phyloP scores from a whole-genome alignment of 2,113 vertebrate genomes.

The Anarrhichthys ocellatus region DNA sequence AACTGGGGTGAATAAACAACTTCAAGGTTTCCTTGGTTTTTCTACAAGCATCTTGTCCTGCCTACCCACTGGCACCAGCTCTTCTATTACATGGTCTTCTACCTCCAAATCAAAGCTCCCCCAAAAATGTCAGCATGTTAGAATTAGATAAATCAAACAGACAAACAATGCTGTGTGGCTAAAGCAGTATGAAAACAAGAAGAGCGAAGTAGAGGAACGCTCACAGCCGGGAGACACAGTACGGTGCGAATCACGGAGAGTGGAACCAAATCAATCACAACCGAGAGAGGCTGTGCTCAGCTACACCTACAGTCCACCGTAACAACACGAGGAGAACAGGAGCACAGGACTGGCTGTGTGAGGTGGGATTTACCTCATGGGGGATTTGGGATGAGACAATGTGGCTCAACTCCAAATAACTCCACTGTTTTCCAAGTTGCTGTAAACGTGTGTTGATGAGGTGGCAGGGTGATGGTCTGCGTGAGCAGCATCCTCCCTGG shows the following conservation, averaged over 20 bases:
- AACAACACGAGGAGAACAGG: conserved; percentile 25
- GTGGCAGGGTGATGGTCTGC: conserved; percentile 52
- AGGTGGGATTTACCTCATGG: conserved; percentile 34
- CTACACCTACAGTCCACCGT: conserved; percentile 37
- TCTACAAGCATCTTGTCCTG: conserved; percentile 59
- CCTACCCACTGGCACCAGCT: conserved; percentile 59
- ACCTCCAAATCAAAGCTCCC: conserved; percentile 57
- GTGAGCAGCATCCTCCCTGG: conserved; percentile 44
- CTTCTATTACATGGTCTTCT: conserved; percentile 58
- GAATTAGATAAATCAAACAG: conserved; percentile 70
- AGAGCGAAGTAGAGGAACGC: conserved; percentile 39
- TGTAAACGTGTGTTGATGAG: conserved; percentile 64
- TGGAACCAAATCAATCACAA: conserved; percentile 41
- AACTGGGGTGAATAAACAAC: conserved; percentile 64
- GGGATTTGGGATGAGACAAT: conserved; percentile 36
- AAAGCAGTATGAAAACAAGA: conserved; percentile 62
- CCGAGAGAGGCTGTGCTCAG: conserved; percentile 43
- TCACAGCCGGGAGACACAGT: conserved; percentile 26
- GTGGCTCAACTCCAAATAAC: conserved; percentile 57
- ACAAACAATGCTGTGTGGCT: conserved; percentile 54
- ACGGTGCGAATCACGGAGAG: conserved; percentile 29
- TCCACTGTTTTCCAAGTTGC: conserved; percentile 55
- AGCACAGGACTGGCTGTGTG: conserved; percentile 35
- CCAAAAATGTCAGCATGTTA: conserved; percentile 51
- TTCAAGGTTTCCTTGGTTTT: conserved; percentile 54